Evolutionary conservation across 1,140 invertebrate species (phyloP), one percentile per base, ranked within the genome.

Genomic region (Drosophila nasuta): DNA sequence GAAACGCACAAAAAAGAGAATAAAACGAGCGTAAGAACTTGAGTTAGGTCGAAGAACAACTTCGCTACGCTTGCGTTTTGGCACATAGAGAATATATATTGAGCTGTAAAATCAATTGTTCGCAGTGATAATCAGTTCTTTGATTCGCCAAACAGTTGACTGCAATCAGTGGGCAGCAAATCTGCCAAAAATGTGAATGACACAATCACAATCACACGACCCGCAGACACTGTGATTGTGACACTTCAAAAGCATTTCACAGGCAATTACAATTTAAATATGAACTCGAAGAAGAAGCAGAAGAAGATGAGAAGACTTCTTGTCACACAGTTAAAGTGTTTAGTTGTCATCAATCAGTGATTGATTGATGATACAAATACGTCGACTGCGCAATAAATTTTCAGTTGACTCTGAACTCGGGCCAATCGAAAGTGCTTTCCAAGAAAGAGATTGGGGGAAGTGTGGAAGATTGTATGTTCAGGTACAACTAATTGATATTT

Each of bases 341-440:
- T 10, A 41, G 30, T n/a, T 30, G 6, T 57, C 54, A 20, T 41
- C 54, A 57, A 41, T 72, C 63, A 43, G 6, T 52, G n/a, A 33
- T 45, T 60, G 58, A 77, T 77, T 77, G 43, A 57, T 68, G 64
- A 64, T 52, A 48, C 48, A 38, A 76, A 60, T 66, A 69, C 17
- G 35, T 64, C 41, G 72, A 57, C 59, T 41, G 60, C 76, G 60
- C 72, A 78, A 78, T 75, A 62, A 65, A 69, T 75, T 78, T 60
- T 54, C 48, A 70, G 48, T 78, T 78, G 75, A 75, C 65, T 45
- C 48, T 60, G 15, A 58, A 48, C 35, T 25, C 25, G 41, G 46
- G 33, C 15, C 43, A 74, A 74, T 63, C 58, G 58, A 57, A 41
- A 41, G 35, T 54, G n/a, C 25, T 38, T 20, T 48, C 41, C 35